Conservation (phyloP, 2,888 invertebrate genomes). For the Mamestra brassicae region DNA sequence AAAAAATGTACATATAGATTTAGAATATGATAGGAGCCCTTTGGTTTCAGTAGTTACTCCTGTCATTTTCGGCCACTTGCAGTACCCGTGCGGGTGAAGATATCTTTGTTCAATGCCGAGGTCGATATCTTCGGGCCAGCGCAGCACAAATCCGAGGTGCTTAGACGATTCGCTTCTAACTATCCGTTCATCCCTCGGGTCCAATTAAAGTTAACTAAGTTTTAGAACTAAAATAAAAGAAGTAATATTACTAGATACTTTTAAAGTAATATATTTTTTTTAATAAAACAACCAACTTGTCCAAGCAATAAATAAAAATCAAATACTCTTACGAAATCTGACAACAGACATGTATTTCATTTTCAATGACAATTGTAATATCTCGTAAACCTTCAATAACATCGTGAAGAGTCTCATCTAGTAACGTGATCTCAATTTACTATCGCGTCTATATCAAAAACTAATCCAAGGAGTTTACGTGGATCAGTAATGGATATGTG, state of each 20-base stretch:
- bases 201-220: constrained; percentile 17
- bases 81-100: neutral
- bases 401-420: constrained; percentile 26
- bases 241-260: neutral
- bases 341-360: constrained; percentile 12
- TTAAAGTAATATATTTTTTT: neutral
- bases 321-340: constrained; percentile 6
- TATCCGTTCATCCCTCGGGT: neutral
- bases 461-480: constrained; percentile 64
- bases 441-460: constrained; percentile 59
- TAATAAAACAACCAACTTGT: too few species aligned
- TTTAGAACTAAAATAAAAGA: constrained; percentile 1
- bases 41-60: neutral
- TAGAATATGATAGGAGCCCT: neutral
- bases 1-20: neutral
- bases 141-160: constrained; percentile 1
- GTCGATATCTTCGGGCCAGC: neutral
- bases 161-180: constrained; percentile 3
- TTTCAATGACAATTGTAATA: constrained; percentile 10
- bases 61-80: neutral
- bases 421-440: constrained; percentile 27
- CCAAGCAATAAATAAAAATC: constrained; percentile 2
- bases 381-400: constrained; percentile 32
- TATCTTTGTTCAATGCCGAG: neutral
- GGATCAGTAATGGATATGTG: constrained; percentile 68